Conservation (phyloP, 2,113 vertebrate species). For the Rhinopomastus cyanomelas region DNA sequence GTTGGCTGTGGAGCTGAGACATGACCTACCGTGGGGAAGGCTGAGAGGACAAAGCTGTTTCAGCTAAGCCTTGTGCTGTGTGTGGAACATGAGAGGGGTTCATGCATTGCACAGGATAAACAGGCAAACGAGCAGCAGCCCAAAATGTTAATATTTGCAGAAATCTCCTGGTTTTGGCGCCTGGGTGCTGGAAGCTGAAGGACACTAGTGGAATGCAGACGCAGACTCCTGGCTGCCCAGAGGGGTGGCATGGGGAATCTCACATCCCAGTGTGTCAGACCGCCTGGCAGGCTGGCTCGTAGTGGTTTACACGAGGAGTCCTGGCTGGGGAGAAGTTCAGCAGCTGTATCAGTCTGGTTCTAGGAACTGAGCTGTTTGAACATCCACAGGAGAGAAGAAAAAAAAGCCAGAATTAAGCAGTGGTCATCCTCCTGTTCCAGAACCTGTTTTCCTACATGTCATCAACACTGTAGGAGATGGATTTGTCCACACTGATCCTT, state of each 20-base stretch:
- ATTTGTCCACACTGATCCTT: neutral
- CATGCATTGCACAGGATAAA: neutral
- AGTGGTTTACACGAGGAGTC: neutral
- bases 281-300: neutral
- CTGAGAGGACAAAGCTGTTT: neutral
- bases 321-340: neutral
- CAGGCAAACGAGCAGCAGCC: neutral
- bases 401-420: neutral
- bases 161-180: constrained; percentile 20
- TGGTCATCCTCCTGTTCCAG: neutral
- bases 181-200: neutral
- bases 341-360: neutral
- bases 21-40: neutral
- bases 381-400: neutral
- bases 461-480: neutral
- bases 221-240: neutral
- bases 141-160: constrained; percentile 52
- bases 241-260: constrained; percentile 8
- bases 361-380: neutral
- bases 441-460: neutral
- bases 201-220: neutral
- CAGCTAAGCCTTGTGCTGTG: neutral
- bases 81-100: neutral
- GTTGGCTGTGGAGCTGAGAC: neutral
- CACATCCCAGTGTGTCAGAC: neutral